Evolutionary conservation across 2,888 invertebrate genomes (phyloP).

Genomic region (Sericinus montela): DNA sequence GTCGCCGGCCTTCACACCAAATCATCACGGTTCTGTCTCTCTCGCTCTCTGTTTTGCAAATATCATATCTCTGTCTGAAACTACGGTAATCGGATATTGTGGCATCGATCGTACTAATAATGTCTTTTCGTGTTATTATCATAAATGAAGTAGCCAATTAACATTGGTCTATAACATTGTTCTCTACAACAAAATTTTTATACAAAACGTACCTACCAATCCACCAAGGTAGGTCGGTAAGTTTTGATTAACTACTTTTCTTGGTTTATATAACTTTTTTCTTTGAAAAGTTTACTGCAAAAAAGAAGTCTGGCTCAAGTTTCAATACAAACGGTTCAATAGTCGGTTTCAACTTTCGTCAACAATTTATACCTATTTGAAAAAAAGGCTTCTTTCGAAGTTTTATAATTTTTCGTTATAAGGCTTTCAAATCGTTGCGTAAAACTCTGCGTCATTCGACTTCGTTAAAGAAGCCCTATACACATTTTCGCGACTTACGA

Average conservation of each 20-base stretch:
- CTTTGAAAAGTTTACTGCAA: too few relatives aligned
- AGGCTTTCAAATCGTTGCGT: slow-evolving; percentile 23
- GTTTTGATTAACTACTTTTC: too few relatives aligned
- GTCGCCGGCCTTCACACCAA: slow-evolving; percentile 40
- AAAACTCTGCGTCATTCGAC: slow-evolving; percentile 23
- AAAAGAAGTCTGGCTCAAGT: too few relatives aligned
- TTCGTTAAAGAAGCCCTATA: slow-evolving; percentile 16
- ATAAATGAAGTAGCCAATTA: neutral
- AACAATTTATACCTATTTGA: neutral
- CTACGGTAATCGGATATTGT: slow-evolving; percentile 4
- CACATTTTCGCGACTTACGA: neutral
- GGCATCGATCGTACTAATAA: slow-evolving; percentile 15
- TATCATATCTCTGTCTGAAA: slow-evolving; percentile 13
- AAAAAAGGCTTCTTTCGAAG: neutral
- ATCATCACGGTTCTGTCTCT: slow-evolving; percentile 24
- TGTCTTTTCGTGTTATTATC: too few relatives aligned
- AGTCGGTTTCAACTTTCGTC: neutral
- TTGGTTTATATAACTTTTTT: neutral
- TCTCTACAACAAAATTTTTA: neutral
- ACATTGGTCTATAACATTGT: neutral
- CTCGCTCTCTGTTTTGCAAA: slow-evolving; percentile 17
- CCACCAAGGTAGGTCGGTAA: too few relatives aligned
- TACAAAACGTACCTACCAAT: too few relatives aligned
- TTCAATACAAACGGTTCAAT: neutral
- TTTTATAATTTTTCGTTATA: slow-evolving; percentile 2